These are phyloP conservation scores for Epinotia ramella DNA, from an alignment of 2,888 invertebrate species.

Conservation along the genomic window DNA sequence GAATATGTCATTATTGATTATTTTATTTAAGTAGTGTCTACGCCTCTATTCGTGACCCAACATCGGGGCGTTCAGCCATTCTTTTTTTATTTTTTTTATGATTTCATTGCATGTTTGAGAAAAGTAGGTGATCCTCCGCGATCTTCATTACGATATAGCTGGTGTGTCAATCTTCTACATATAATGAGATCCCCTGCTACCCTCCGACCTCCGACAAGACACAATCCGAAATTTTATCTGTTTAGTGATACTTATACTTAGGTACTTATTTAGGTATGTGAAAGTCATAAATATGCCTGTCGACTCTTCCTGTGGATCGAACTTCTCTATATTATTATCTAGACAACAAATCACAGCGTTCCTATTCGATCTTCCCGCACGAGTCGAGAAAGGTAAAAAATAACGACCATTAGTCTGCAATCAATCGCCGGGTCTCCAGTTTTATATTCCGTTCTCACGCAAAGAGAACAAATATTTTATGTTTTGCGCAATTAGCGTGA, in stretches of 20 bases:
- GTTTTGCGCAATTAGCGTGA: conserved; percentile 54
- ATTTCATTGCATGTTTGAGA: too few species aligned
- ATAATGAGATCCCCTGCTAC: not conserved
- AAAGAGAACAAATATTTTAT: conserved; percentile 49
- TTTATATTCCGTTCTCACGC: conserved; percentile 44
- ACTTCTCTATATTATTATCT: conserved; percentile 8
- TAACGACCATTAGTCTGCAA: conserved; percentile 48
- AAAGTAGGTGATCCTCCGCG: too few species aligned
- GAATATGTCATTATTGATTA: too few species aligned
- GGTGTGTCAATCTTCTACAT: too few species aligned
- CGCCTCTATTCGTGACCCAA: too few species aligned
- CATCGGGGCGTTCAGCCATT: too few species aligned
- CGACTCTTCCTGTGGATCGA: not conserved
- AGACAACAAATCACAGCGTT: conserved; percentile 11
- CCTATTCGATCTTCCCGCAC: conserved; percentile 24
- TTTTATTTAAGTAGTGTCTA: too few species aligned
- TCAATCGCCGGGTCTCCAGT: conserved; percentile 49
- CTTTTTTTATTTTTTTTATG: too few species aligned
- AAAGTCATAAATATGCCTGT: not conserved
- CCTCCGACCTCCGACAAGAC: not conserved
- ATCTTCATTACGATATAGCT: too few species aligned
- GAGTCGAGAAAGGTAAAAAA: conserved; percentile 31
- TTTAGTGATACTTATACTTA: conserved; percentile 32
- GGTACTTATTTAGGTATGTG: not conserved
- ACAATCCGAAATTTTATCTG: not conserved